Evolutionary conservation across 2,113 vertebrate genomes (phyloP).

Genomic region (Gymnobelideus leadbeateri): DNA sequence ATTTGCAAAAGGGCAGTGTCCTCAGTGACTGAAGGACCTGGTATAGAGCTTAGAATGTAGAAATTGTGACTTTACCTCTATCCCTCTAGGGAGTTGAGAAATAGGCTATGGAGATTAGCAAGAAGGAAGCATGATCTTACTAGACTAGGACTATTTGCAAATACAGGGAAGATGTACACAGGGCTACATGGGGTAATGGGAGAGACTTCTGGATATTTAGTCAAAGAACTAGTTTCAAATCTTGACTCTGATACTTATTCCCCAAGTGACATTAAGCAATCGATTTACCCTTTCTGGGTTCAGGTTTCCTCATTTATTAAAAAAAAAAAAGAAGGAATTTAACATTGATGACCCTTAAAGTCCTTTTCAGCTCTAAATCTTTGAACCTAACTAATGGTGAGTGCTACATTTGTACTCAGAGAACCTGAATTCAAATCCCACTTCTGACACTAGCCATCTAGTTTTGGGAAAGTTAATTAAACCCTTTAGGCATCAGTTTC

Average conservation of each 20-base stretch:
- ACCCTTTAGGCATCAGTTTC: neutral
- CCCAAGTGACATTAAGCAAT: neutral
- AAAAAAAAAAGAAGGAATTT: neutral
- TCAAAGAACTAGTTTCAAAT: neutral
- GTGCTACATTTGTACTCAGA: neutral
- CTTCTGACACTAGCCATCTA: neutral
- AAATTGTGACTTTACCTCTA: neutral
- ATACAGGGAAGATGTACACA: neutral
- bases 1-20: neutral
- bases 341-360: neutral
- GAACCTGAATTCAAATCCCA: neutral
- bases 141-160: neutral
- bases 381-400: neutral
- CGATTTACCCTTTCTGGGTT: neutral
- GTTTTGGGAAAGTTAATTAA: neutral
- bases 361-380: neutral
- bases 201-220: neutral
- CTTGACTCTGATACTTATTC: neutral
- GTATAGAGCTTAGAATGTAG: neutral
- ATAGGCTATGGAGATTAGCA: neutral
- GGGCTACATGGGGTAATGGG: neutral
- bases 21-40: neutral
- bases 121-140: neutral
- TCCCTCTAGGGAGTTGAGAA: neutral
- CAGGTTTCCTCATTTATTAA: neutral